A percentile compares a stretch with the other conserved stretches of the same genome.
phyloP scores from a whole-genome alignment of 2,797 vertebrate species.

The Iguana delicatissima region DNA sequence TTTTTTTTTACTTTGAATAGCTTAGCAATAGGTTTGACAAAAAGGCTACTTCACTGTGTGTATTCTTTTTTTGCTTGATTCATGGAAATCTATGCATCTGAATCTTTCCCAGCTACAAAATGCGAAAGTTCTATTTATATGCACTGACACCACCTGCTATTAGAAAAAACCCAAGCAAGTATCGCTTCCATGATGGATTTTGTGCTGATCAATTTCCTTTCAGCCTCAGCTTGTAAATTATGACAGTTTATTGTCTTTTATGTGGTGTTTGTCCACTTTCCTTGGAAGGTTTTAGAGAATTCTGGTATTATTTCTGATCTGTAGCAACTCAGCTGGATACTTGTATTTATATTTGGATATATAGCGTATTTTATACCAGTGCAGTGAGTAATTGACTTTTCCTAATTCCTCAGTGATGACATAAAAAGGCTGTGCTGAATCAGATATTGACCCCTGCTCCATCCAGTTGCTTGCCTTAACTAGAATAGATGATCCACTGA shows the following conservation, averaged over 20 bases:
- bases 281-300: not conserved
- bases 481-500: no score
- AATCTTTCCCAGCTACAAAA: not conserved
- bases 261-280: not conserved
- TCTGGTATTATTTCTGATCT: not conserved
- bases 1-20: no score
- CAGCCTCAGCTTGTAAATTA: not conserved
- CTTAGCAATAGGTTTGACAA: not conserved
- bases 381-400: not conserved
- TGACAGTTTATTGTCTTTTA: not conserved
- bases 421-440: not conserved
- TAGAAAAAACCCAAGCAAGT: not conserved
- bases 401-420: not conserved
- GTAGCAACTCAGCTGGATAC: not conserved
- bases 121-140: not conserved
- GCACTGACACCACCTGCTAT: no score
- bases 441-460: not conserved
- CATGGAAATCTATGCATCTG: not conserved
- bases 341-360: not conserved
- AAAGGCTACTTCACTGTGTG: no score
- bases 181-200: not conserved
- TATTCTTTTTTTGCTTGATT: not conserved
- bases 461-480: no score
- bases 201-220: not conserved
- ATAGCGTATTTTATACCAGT: not conserved